Conservation (phyloP, 2,797 vertebrate species). For the Eutrigla gurnardus region DNA sequence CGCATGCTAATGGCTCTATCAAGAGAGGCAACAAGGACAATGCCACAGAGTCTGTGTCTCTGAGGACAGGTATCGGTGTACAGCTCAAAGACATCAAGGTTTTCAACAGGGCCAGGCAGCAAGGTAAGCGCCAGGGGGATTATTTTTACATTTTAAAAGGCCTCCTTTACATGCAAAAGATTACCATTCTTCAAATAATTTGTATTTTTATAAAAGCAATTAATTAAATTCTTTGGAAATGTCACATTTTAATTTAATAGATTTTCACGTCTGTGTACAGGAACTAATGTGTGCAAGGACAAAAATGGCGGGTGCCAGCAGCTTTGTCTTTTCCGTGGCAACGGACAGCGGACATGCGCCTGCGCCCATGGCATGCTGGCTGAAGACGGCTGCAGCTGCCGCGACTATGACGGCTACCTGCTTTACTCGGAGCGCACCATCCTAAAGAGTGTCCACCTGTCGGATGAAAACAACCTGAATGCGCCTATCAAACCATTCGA, state of each 20-base stretch:
- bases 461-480: conserved; percentile 95
- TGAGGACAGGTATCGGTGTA: conserved; percentile 94
- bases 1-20: conserved; percentile 98
- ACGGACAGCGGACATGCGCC: conserved; percentile 87
- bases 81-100: conserved; percentile 99
- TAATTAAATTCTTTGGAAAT: neutral
- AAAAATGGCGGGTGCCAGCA: conserved; percentile 95
- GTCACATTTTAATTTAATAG: neutral
- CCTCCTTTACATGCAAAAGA: conserved; percentile 1
- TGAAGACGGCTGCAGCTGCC: conserved; percentile 88
- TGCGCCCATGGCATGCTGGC: conserved; percentile 96
- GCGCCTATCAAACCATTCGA: conserved; percentile 97
- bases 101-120: conserved; percentile 95
- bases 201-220: neutral
- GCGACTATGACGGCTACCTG: conserved; percentile 95
- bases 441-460: conserved; percentile 97
- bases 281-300: conserved; percentile 90
- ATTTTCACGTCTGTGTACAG: conserved; percentile 10
- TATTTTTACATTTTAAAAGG: neutral
- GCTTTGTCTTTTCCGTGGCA: conserved; percentile 92
- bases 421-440: conserved; percentile 98
- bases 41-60: conserved; percentile 92
- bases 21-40: conserved; percentile 97
- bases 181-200: neutral
- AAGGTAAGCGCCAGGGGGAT: conserved; percentile 79